Percentiles rank a stretch among this genome's conserved stretches.
phyloP scores from a whole-genome alignment of 2,113 vertebrate genomes.

The Etheostoma cragini region DNA sequence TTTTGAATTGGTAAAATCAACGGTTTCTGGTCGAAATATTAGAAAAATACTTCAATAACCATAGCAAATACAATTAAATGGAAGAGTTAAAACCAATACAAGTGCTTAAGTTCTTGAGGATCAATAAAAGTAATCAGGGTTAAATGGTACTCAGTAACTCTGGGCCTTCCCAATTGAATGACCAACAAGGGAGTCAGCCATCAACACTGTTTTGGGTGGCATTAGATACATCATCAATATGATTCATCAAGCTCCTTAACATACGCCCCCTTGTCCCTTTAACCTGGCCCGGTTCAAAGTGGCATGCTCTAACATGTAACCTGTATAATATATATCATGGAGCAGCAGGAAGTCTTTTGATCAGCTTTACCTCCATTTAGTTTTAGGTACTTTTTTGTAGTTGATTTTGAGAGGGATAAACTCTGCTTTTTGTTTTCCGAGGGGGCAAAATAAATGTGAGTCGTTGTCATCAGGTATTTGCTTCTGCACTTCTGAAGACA shows the following conservation, averaged over 20 bases:
- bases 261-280: not conserved
- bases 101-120: not conserved
- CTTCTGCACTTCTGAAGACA: not conserved
- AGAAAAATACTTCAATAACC: not conserved
- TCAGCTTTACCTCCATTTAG: not conserved
- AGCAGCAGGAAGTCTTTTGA: too few species aligned
- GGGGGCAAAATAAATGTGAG: not conserved
- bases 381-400: not conserved
- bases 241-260: not conserved
- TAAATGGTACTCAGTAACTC: conserved; percentile 1
- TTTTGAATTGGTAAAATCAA: not conserved
- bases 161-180: not conserved
- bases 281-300: not conserved
- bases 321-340: not conserved
- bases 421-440: not conserved
- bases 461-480: not conserved
- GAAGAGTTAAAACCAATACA: not conserved
- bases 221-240: conserved; percentile 21
- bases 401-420: not conserved
- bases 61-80: not conserved
- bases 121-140: conserved; percentile 35
- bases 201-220: not conserved
- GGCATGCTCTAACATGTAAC: not conserved
- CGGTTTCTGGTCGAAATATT: not conserved
- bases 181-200: not conserved